Conservation (phyloP, 2,888 invertebrate species). For the Drosophila paranaensis region DNA sequence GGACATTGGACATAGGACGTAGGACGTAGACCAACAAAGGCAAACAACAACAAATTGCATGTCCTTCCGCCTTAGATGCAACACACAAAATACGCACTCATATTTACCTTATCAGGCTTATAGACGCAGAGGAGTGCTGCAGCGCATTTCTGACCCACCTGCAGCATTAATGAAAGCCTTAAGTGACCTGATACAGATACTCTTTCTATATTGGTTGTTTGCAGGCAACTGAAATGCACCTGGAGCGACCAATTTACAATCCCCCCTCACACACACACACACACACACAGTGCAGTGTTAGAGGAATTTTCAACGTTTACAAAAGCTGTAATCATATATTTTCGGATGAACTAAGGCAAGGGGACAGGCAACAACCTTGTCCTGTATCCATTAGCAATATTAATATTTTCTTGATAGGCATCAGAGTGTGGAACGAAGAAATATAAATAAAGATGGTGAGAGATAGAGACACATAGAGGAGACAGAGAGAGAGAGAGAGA, state of each 20-base stretch:
- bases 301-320: not conserved
- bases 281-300: conserved; percentile 23
- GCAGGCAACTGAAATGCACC: conserved; percentile 20
- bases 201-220: conserved; percentile 15
- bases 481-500: too few relatives aligned
- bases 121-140: not conserved
- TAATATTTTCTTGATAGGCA: not conserved
- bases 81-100: conserved; percentile 73
- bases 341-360: not conserved
- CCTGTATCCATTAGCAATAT: not conserved
- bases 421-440: too few relatives aligned
- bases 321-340: conserved; percentile 1
- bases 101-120: conserved; percentile 64
- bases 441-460: not conserved
- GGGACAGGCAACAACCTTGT: too few relatives aligned
- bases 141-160: conserved; percentile 18
- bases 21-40: conserved; percentile 55
- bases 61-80: conserved; percentile 77
- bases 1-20: not conserved
- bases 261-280: conserved; percentile 14
- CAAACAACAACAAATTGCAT: conserved; percentile 78
- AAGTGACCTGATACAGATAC: conserved; percentile 62
- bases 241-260: conserved; percentile 27
- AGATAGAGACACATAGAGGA: not conserved
- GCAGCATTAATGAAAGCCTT: conserved; percentile 71